Evolutionary conservation across 2,888 invertebrate genomes (phyloP), one percentile per base, ranked within the genome.

Genomic region (Tyria jacobaeae): DNA sequence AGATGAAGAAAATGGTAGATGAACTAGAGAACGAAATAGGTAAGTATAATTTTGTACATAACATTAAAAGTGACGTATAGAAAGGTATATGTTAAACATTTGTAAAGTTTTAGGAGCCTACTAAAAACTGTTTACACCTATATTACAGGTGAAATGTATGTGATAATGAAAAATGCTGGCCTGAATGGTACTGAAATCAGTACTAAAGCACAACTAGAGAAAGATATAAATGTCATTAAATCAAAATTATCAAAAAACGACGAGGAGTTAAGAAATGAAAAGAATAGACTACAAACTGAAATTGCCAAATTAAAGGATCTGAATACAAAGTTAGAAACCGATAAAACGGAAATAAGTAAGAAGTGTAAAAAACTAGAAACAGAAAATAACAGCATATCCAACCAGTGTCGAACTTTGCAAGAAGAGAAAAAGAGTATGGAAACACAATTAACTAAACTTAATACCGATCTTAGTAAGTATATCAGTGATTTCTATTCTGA

Each of bases 21-120:
- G 98, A 98, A 71, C 92, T 98, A 74, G 98, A 98, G 89, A 97
- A 95, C 81, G 98, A 99, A 94, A 96, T 98, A 71, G 96, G 96
- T 96, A 89, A 84, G 63, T 54, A 35, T 17, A 14, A 34, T 51
- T 34, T 51, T 21, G 12, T 44, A 12, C 21, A 21, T 41, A 4
- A 17, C 2, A 12, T 44, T 44, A 21, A 21, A 44, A 44, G 5
- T 44, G n/a, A n/a, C n/a, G n/a, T n/a, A n/a, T n/a, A n/a, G n/a
- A n/a, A n/a, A 12, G 21, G 12, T 3, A 10, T 0, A 44, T 44
- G 7, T 44, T 21, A 17, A 44, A 21, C 3, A 9, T n/a, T 24
- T 37, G 9, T 6, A 24, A 25, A n/a, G 1, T 31, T 27, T 41
- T 41, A 7, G 3, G 24, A 14, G 14, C 4, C 12, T 25, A 15